Base-by-base conservation (phyloP, 2,888 invertebrate species). In the Chrysolina americana region DNA sequence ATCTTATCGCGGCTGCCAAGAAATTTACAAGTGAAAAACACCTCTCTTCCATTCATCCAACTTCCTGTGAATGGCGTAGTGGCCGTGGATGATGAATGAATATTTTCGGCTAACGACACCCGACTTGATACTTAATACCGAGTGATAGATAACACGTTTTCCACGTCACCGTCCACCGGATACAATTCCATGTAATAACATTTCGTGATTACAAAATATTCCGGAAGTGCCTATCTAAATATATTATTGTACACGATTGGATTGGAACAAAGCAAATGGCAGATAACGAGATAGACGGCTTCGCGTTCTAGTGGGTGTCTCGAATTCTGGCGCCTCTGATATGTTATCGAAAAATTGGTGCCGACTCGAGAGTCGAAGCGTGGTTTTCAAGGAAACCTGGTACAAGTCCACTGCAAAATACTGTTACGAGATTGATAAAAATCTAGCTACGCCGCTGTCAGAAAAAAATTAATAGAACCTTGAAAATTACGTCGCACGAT, bases 181-280 rank as follows among this genome's bases (percentile, higher is more conserved):
- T 76, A 76, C 74, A 74, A 73, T 74, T 75, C 68, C 70, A 74
- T 65, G 76, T 76, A 72, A 78, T 70, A 76, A 70, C 73, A 74
- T 77, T 74, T 70, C 72, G 75, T 77, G 73, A 78, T 78, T 76
- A 75, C 74, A 50, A 65, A 76, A 50, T 74, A 28, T 72, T 76
- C 77, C 77, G 77, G 77, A 78, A 72, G 74, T 76, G 59, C 75
- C 74, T 78, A 78, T 78, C 77, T 73, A 53, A 65, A 69, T 70
- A 53, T 62, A 75, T 75, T 71, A 73, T 71, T 62, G 23, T 47
- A 9, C 28, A 47, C 62, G 11, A 69, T 69, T 47, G 44, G 11
- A 69, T 69, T 47, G 44, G 56, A 68, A 21, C 41, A 68, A 41
- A 68, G 68, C 68, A 62, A 69, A 62, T 47, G 69, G 23, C 69